Evolutionary conservation across 2,113 vertebrate species (phyloP).

Genomic region (Lepus timidus): DNA sequence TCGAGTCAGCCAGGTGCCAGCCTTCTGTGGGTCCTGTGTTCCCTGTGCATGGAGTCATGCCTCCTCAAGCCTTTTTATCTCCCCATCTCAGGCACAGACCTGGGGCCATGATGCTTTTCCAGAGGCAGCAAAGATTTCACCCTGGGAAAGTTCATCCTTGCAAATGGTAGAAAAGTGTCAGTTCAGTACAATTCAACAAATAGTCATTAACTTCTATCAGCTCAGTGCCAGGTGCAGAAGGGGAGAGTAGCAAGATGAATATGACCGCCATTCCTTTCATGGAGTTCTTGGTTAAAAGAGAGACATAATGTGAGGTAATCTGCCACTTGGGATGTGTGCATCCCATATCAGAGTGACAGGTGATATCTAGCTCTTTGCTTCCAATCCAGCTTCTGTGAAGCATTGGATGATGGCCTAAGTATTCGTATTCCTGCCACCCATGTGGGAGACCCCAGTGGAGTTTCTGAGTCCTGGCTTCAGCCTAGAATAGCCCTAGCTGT

Average conservation of each 20-base stretch:
- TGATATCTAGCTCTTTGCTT: too few species aligned
- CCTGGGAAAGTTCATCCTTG: constrained; percentile 36
- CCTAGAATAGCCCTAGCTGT: too few species aligned
- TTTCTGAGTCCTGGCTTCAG: too few species aligned
- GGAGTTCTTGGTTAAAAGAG: neutral
- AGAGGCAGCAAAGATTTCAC: constrained; percentile 34
- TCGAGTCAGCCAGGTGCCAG: constrained; percentile 35
- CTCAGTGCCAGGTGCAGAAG: neutral
- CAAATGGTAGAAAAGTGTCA: neutral
- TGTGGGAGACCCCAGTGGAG: too few species aligned
- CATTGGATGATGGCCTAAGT: too few species aligned
- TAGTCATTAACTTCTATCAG: neutral
- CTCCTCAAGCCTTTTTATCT: constrained; percentile 54
- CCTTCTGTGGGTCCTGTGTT: neutral
- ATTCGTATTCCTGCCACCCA: too few species aligned
- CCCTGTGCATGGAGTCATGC: neutral
- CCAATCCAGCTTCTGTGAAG: too few species aligned
- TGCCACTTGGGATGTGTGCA: too few species aligned
- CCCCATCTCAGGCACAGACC: neutral
- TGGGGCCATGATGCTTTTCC: constrained; percentile 26
- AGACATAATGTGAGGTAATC: too few species aligned
- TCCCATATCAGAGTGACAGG: too few species aligned
- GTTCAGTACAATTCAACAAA: neutral
- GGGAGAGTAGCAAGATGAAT: neutral
- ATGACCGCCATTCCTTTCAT: neutral